Evolutionary conservation across 30 jellyfish, hydroid and myxozoan species (phyloP), one percentile per base, ranked within the genome.

Genomic region (Cassiopea andromeda): DNA sequence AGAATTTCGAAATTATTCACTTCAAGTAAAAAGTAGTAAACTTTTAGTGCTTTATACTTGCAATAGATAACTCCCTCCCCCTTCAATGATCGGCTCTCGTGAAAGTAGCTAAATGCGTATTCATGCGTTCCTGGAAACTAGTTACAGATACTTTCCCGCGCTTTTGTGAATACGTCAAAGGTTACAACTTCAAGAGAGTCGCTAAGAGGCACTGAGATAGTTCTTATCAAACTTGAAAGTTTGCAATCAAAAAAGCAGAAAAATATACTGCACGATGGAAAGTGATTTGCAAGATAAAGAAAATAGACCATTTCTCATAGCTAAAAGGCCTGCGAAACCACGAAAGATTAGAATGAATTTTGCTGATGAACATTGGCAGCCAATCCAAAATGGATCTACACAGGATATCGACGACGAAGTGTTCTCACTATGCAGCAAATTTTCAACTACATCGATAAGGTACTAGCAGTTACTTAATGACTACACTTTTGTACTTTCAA

Each of bases 321-420:
- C 94, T n/a, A 87, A 84, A 59, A 69, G 94, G 18, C 90, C 94
- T 27, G 94, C 85, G 7, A 87, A 78, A 57, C 79, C 75, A 5
- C 87, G 94, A 17, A 69, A 67, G 54, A 66, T 46, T 38, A 61
- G 94, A 46, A 72, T 69, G 82, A 70, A 77, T 49, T 69, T 71
- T 58, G 90, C 85, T 17, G 94, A 87, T 2, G 75, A 83, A 78
- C 57, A 81, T 76, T 59, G 87, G 94, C 90, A 70, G 79, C 47
- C 94, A 50, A 67, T 68, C 27, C 85, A 78, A 69, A 57, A 72
- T 44, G 90, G 90, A 45, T 58, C 87, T 38, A 90, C 90, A 10
- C 94, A 87, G 70, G 94, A 87, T 50, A 77, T 67, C 66, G 94
- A 87, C 57, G 94, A 87, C 50, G 94, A 87, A 61, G 94, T 87